Conservation (phyloP, 2,797 vertebrate genomes). For the Siniperca undulata region DNA sequence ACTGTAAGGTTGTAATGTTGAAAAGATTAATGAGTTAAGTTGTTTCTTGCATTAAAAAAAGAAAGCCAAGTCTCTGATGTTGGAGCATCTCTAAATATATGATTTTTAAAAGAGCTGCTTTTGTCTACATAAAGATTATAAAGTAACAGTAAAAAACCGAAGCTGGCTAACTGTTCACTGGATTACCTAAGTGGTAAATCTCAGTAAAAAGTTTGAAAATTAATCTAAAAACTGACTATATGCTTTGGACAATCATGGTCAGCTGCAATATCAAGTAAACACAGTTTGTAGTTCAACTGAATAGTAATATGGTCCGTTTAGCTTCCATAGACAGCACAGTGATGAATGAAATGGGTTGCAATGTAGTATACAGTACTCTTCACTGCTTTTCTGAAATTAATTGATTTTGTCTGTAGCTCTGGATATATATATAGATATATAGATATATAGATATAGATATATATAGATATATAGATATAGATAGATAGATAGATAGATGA, state of each 20-base stretch:
- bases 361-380: neutral
- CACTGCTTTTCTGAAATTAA: conserved; percentile 42
- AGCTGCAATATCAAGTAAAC: neutral
- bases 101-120: neutral
- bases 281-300: neutral
- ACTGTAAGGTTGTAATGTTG: neutral
- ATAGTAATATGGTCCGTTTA: neutral
- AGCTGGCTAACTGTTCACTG: neutral
- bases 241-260: neutral
- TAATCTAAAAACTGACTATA: neutral
- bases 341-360: neutral
- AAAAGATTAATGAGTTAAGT: neutral
- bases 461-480: too few species aligned
- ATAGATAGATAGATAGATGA: too few species aligned
- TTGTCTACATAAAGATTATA: neutral
- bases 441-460: too few species aligned
- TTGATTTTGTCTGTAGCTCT: conserved; percentile 50
- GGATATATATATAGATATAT: neutral
- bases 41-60: too few species aligned
- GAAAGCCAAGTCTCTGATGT: too few species aligned
- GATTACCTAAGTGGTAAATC: neutral
- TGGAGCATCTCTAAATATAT: neutral
- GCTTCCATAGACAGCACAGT: neutral
- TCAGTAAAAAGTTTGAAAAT: neutral
- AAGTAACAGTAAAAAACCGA: neutral